Evolutionary conservation across 2,797 vertebrate genomes (phyloP).

Genomic region (Chromis chromis): DNA sequence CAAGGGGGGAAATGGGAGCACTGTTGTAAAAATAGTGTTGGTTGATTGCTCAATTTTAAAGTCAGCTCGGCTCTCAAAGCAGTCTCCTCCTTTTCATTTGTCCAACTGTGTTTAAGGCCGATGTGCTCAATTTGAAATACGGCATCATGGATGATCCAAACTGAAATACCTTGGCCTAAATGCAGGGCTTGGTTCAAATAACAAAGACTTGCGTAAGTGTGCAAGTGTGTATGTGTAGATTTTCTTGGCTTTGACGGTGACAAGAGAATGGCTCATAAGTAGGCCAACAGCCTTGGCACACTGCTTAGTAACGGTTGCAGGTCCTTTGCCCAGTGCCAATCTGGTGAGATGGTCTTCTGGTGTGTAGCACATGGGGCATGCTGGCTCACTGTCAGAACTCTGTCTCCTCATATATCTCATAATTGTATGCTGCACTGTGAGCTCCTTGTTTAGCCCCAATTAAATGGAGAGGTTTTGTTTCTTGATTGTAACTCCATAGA

Average conservation of each 20-base stretch:
- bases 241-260: constrained; percentile 54
- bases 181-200: constrained; percentile 45
- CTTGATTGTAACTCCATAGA: constrained; percentile 62
- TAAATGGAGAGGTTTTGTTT: constrained; percentile 62
- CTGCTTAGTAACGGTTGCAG: constrained; percentile 68
- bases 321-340: constrained; percentile 67
- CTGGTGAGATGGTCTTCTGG: constrained; percentile 71
- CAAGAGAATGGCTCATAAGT: constrained; percentile 70
- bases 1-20: constrained; percentile 44
- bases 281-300: constrained; percentile 73
- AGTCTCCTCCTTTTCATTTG: constrained; percentile 30
- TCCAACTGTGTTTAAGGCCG: constrained; percentile 36
- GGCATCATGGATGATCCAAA: constrained; percentile 28
- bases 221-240: constrained; percentile 32
- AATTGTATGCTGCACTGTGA: constrained; percentile 68
- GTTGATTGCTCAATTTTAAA: constrained; percentile 59
- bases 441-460: constrained; percentile 69
- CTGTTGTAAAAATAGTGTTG: constrained; percentile 44
- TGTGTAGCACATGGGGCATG: constrained; percentile 61
- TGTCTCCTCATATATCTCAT: constrained; percentile 71
- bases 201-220: constrained; percentile 41
- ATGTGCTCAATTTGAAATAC: constrained; percentile 28
- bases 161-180: constrained; percentile 48
- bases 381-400: constrained; percentile 64
- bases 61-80: constrained; percentile 26